These are phyloP conservation scores for Mamestra brassicae DNA, from an alignment of 2,888 invertebrate genomes.

Conservation along the genomic window DNA sequence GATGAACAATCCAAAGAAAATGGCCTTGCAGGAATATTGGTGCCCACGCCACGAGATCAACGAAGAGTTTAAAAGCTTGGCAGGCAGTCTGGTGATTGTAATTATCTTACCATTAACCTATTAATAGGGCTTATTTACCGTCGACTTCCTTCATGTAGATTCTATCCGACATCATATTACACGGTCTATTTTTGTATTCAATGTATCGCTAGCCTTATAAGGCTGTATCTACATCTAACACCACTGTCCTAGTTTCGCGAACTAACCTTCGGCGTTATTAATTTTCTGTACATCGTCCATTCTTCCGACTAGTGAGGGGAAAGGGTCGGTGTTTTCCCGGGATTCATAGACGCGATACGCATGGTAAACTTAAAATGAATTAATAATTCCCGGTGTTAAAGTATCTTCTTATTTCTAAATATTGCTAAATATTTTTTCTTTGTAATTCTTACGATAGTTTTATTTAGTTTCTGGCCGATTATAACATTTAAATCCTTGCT, in stretches of 20 bases:
- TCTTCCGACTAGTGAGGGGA: constrained; percentile 51
- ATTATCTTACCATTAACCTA: background rate
- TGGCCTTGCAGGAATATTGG: too few species aligned
- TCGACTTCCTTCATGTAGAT: constrained; percentile 41
- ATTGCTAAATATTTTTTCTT: background rate
- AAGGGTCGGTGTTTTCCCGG: constrained; percentile 20
- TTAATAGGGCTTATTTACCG: constrained; percentile 15
- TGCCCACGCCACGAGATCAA: too few species aligned
- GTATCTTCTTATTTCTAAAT: background rate
- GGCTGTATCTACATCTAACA: constrained; percentile 60
- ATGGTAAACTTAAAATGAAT: background rate
- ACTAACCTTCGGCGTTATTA: constrained; percentile 66
- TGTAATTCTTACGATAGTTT: background rate
- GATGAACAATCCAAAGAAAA: too few species aligned
- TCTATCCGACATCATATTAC: constrained; percentile 55
- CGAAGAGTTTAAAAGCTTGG: background rate
- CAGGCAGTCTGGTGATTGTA: background rate
- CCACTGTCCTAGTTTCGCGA: constrained; percentile 63
- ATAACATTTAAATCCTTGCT: background rate
- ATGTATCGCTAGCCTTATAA: constrained; percentile 55
- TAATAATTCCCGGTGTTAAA: background rate
- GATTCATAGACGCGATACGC: background rate
- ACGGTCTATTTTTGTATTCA: constrained; percentile 57
- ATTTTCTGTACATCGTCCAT: constrained; percentile 62
- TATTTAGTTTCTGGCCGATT: background rate